Evolutionary conservation across 1,140 invertebrate species (phyloP).

Genomic region (Drosophila simulans): DNA sequence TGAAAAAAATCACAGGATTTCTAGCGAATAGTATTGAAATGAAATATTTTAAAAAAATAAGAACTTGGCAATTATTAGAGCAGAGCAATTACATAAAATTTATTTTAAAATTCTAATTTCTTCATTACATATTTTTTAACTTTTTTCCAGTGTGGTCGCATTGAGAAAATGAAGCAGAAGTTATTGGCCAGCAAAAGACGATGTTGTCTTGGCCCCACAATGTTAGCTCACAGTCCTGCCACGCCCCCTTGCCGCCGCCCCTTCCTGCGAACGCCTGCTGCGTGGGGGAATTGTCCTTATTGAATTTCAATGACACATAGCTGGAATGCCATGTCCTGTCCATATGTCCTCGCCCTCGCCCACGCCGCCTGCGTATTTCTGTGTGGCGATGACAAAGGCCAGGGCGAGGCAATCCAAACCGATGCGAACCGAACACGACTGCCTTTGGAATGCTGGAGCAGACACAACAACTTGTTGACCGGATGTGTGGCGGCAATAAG

Average conservation of each 20-base stretch:
- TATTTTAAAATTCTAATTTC: background rate
- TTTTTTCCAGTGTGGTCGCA: constrained; percentile 10
- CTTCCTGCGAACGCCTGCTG: constrained; percentile 7
- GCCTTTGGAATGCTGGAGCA: constrained; percentile 45
- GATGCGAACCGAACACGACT: constrained; percentile 8
- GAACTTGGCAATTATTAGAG: background rate
- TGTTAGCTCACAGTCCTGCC: constrained; percentile 23
- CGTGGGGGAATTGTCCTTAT: constrained; percentile 68
- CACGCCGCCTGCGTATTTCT: constrained; percentile 31
- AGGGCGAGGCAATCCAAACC: background rate
- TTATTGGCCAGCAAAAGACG: constrained; percentile 71
- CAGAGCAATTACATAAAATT: background rate
- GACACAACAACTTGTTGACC: constrained; percentile 76
- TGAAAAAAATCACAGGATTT: background rate
- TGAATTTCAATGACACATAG: constrained; percentile 77
- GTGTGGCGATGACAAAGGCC: constrained; percentile 65
- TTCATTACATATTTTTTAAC: background rate
- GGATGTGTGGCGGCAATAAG: constrained; percentile 74
- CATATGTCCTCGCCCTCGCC: constrained; percentile 25
- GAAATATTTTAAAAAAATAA: background rate
- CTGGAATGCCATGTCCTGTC: constrained; percentile 39
- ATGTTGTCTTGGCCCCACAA: constrained; percentile 53
- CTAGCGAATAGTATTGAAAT: background rate
- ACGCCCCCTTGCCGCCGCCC: constrained; percentile 5
- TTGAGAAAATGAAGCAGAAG: constrained; percentile 62